These are phyloP conservation scores for Tetranychus urticae DNA, from an alignment of 1,140 invertebrate genomes.

Conservation along the genomic window DNA sequence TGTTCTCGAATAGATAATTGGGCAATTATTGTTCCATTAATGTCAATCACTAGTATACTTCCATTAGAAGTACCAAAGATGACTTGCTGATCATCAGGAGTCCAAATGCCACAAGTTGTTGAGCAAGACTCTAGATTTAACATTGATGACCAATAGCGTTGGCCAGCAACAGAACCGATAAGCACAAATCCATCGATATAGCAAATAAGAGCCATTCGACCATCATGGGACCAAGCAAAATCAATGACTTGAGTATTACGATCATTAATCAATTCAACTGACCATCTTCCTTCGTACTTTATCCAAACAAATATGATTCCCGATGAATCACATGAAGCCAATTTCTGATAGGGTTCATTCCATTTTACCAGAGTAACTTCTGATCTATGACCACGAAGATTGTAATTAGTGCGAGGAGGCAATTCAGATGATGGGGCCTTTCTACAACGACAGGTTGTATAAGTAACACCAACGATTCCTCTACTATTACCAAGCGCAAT, in stretches of 20 bases:
- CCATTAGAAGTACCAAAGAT: slow-evolving; percentile 83
- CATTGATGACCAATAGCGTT: slow-evolving; percentile 95
- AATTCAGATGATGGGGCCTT: slow-evolving; percentile 35
- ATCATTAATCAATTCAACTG: slow-evolving; percentile 95
- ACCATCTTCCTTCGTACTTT: slow-evolving; percentile 95
- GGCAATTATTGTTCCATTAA: slow-evolving; percentile 77
- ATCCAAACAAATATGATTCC: slow-evolving; percentile 99
- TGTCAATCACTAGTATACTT: slow-evolving; percentile 78
- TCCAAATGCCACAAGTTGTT: slow-evolving; percentile 91
- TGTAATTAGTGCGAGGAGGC: slow-evolving; percentile 83
- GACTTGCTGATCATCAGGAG: slow-evolving; percentile 86
- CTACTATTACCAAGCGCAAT: slow-evolving; percentile 78
- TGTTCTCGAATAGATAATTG: slow-evolving; percentile 55
- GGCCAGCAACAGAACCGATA: slow-evolving; percentile 84
- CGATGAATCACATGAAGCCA: slow-evolving; percentile 88
- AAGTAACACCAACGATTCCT: slow-evolving; percentile 82
- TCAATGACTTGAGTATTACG: slow-evolving; percentile 75
- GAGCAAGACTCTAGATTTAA: slow-evolving; percentile 59
- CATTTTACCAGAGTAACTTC: slow-evolving; percentile 89
- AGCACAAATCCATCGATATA: slow-evolving; percentile 92
- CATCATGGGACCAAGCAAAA: slow-evolving; percentile 96
- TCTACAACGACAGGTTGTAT: slow-evolving; percentile 60
- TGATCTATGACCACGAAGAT: slow-evolving; percentile 80
- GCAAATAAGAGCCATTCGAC: slow-evolving; percentile 88
- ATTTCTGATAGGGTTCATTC: slow-evolving; percentile 95